Evolutionary conservation across 2,113 vertebrate genomes (phyloP).

Genomic region (Tyto alba): DNA sequence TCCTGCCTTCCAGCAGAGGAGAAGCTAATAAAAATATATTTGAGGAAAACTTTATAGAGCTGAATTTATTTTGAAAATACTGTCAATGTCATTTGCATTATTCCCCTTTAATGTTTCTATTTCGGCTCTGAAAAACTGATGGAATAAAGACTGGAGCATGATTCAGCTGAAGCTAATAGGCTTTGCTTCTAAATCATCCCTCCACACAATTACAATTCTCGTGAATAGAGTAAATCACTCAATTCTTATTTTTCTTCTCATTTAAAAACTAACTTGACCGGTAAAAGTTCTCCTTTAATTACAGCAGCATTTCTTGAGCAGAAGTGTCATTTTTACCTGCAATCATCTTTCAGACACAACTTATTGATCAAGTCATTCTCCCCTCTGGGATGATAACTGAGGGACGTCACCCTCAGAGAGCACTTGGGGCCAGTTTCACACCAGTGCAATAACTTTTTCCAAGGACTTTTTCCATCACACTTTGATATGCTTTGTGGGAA

Average conservation of each 20-base stretch:
- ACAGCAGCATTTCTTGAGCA: neutral
- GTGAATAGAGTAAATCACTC: neutral
- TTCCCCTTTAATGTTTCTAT: neutral
- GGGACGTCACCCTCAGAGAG: neutral
- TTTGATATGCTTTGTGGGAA: neutral
- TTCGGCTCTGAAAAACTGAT: neutral
- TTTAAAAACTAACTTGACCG: neutral
- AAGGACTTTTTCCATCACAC: neutral
- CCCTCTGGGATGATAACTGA: rapidly evolving
- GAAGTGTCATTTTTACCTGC: neutral
- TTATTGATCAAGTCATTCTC: neutral
- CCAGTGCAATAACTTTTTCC: neutral
- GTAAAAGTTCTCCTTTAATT: neutral
- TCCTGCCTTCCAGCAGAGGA: neutral
- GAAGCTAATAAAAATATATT: neutral
- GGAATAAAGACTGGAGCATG: neutral
- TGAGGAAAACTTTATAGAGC: neutral
- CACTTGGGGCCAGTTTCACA: neutral
- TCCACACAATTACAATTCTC: neutral
- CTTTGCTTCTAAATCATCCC: neutral
- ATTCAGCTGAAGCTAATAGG: neutral
- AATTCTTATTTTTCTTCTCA: neutral
- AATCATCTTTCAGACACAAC: neutral
- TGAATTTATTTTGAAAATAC: neutral
- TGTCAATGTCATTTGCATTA: neutral